These are phyloP conservation scores for Aspidapion aeneum DNA, from an alignment of 2,888 invertebrate species.

Conservation along the genomic window DNA sequence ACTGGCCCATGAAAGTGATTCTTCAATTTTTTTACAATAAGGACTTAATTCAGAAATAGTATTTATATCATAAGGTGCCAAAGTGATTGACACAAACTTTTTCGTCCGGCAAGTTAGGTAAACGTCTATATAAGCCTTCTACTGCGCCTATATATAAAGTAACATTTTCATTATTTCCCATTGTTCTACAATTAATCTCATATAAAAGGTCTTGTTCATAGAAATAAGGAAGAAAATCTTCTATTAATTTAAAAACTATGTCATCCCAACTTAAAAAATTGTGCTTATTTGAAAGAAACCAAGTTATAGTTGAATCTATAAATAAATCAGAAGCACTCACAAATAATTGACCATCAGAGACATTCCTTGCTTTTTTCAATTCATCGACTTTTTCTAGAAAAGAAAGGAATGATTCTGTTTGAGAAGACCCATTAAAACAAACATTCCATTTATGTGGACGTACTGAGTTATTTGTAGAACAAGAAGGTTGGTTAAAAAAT, in stretches of 20 bases:
- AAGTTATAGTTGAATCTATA: not conserved
- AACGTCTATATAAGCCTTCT: not conserved
- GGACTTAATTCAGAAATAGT: not conserved
- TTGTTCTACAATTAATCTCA: not conserved
- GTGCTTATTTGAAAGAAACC: no score
- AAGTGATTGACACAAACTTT: not conserved
- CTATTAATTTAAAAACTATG: not conserved
- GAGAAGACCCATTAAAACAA: not conserved
- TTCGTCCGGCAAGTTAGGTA: not conserved
- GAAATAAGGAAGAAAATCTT: not conserved
- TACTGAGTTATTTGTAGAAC: not conserved
- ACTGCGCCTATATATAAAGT: not conserved
- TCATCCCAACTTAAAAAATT: not conserved
- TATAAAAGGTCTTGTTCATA: not conserved
- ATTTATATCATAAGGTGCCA: not conserved
- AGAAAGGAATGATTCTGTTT: not conserved
- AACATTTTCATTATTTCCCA: not conserved
- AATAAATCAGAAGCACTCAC: not conserved
- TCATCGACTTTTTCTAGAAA: not conserved
- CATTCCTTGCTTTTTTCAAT: not conserved
- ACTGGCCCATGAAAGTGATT: not conserved
- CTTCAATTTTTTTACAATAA: not conserved
- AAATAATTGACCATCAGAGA: not conserved
- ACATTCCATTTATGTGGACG: not conserved
- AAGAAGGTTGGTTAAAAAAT: not conserved